A percentile compares a stretch with the other conserved stretches of the same genome.
Evolutionary conservation across 2,797 vertebrate species (phyloP).

Genomic region (Pogonophryne albipinna): DNA sequence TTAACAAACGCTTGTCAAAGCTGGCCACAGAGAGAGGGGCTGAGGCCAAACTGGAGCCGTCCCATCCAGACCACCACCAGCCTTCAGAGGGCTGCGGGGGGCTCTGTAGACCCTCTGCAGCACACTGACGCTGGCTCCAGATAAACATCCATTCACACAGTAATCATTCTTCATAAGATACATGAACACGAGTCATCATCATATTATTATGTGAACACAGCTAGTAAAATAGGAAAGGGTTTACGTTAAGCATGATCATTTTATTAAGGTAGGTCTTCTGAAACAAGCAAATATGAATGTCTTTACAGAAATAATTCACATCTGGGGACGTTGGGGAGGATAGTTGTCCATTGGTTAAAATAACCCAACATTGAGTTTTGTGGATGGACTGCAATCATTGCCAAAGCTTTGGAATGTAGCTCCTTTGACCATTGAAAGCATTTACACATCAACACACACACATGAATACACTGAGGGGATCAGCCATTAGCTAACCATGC

Average conservation of each 20-base stretch:
- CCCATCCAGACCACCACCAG: too few relatives aligned
- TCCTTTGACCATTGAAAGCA: too few relatives aligned
- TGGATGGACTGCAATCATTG: too few relatives aligned
- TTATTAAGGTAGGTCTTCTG: background rate
- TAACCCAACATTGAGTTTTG: too few relatives aligned
- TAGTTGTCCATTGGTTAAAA: background rate
- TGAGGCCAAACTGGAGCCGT: constrained; percentile 72
- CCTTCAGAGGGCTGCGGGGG: background rate
- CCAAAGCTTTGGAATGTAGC: too few relatives aligned
- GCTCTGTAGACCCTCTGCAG: constrained; percentile 31
- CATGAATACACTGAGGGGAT: too few relatives aligned
- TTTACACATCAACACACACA: too few relatives aligned
- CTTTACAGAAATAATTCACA: background rate
- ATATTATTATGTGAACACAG: background rate
- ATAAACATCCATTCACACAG: constrained; percentile 31
- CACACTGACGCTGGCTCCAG: constrained; percentile 29
- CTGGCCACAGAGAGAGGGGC: constrained; percentile 72
- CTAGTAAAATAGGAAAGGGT: background rate
- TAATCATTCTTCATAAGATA: constrained; percentile 23
- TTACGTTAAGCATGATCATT: background rate
- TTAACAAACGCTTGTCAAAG: constrained; percentile 72
- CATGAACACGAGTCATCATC: constrained; percentile 14
- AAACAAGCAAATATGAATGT: background rate
- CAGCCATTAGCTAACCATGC: too few relatives aligned
- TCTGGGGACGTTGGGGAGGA: too few relatives aligned